Conservation (phyloP, 2,888 invertebrate species). For the Caenorhabditis sinica region DNA sequence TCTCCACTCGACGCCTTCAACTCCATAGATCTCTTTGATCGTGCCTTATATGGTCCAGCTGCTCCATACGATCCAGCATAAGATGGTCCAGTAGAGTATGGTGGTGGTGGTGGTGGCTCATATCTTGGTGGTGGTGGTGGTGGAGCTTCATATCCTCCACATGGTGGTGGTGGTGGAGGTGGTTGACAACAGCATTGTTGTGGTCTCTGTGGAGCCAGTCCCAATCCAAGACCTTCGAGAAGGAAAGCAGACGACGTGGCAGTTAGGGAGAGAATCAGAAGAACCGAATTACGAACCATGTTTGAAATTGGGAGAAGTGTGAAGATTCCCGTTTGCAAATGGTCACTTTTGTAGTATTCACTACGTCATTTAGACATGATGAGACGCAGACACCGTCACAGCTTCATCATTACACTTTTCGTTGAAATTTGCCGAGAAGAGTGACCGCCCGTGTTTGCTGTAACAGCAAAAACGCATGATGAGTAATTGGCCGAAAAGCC, state of each 20-base stretch:
- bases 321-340: slow-evolving; percentile 38
- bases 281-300: slow-evolving; percentile 53
- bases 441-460: slow-evolving; percentile 52
- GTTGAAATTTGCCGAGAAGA: slow-evolving; percentile 48
- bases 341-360: slow-evolving; percentile 55
- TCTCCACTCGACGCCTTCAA: slow-evolving; percentile 60
- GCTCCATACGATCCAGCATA: slow-evolving; percentile 56
- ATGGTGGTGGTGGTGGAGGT: slow-evolving; percentile 66
- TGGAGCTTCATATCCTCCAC: slow-evolving; percentile 60
- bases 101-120: slow-evolving; percentile 48
- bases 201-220: slow-evolving; percentile 43
- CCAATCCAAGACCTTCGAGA: slow-evolving; percentile 64
- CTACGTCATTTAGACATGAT: neutral
- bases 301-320: neutral
- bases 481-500: slow-evolving; percentile 47
- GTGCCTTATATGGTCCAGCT: slow-evolving; percentile 40
- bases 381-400: slow-evolving; percentile 32
- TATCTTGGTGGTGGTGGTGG: slow-evolving; percentile 56
- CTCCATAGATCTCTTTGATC: slow-evolving; percentile 54
- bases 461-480: slow-evolving; percentile 39
- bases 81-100: slow-evolving; percentile 36
- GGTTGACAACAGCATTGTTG: slow-evolving; percentile 63
- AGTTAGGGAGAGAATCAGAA: slow-evolving; percentile 40
- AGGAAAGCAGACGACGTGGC: slow-evolving; percentile 59
- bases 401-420: slow-evolving; percentile 60